phyloP scores from a whole-genome alignment of 2,797 vertebrate genomes.

The Bradypus variegatus region DNA sequence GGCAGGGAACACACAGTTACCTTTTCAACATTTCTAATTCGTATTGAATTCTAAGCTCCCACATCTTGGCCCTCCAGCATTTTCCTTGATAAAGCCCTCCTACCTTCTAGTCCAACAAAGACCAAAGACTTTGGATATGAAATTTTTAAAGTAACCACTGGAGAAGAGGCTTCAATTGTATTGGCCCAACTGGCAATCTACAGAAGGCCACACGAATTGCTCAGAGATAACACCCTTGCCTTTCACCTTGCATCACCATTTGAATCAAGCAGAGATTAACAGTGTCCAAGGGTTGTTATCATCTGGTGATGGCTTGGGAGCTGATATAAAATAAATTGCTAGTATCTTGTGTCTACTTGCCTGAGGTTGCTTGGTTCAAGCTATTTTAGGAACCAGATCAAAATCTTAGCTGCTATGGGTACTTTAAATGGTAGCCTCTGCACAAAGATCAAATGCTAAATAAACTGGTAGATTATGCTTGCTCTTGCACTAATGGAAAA shows the following conservation, averaged over 20 bases:
- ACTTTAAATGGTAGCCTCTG: conserved; percentile 47
- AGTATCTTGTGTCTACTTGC: conserved; percentile 48
- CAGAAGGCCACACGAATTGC: conserved; percentile 49
- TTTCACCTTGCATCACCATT: conserved; percentile 62
- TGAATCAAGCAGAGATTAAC: conserved; percentile 64
- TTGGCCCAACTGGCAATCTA: conserved; percentile 54
- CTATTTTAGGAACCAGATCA: conserved; percentile 60
- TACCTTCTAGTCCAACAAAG: conserved; percentile 56
- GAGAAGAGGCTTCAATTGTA: conserved; percentile 61
- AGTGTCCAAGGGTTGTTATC: conserved; percentile 58
- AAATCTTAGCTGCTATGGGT: conserved; percentile 57
- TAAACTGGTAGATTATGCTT: conserved; percentile 51
- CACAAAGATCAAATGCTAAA: conserved; percentile 56
- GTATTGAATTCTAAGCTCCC: conserved; percentile 59
- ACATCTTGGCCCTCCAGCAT: conserved; percentile 54
- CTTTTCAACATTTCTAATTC: conserved; percentile 59
- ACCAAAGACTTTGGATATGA: conserved; percentile 64
- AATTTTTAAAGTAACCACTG: conserved; percentile 58
- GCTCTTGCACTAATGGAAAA: conserved; percentile 52
- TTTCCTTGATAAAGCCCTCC: conserved; percentile 63
- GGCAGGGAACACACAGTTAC: conserved; percentile 33
- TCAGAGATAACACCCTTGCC: conserved; percentile 58
- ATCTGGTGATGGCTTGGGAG: conserved; percentile 54
- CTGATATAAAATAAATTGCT: conserved; percentile 66
- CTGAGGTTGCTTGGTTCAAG: conserved; percentile 48